Evolutionary conservation across 2,888 invertebrate species (phyloP).

Genomic region (Lasioglossum malachurum): DNA sequence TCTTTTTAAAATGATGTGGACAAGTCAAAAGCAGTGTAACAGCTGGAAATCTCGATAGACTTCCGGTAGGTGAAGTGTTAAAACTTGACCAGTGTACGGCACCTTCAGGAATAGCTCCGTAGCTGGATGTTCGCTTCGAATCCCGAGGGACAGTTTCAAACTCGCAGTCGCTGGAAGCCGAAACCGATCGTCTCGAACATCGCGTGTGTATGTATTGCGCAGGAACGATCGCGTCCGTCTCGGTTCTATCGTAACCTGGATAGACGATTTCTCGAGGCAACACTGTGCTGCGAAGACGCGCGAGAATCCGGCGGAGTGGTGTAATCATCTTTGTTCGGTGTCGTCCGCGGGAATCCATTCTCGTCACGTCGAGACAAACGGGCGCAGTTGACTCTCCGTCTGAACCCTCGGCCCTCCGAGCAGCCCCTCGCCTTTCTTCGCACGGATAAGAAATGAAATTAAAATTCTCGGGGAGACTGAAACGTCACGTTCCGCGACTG

Average conservation of each 20-base stretch:
- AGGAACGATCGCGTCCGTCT: not conserved
- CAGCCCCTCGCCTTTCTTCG: not conserved
- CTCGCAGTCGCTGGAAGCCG: no score
- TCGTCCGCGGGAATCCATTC: conserved; percentile 66
- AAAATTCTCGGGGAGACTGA: conserved; percentile 64
- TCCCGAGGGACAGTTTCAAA: not conserved
- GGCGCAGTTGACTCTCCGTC: conserved; percentile 65
- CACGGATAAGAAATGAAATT: conserved; percentile 65
- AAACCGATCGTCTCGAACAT: not conserved
- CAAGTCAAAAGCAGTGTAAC: no score
- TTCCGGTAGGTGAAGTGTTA: no score
- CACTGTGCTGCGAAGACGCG: conserved; percentile 12
- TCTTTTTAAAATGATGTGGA: no score
- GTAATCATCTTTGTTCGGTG: conserved; percentile 65
- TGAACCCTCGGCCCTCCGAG: conserved; percentile 32
- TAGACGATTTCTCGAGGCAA: not conserved
- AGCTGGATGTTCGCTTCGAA: not conserved
- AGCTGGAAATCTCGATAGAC: no score
- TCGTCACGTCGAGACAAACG: conserved; percentile 70
- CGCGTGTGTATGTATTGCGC: not conserved
- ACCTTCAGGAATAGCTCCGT: no score
- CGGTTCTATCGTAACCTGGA: not conserved
- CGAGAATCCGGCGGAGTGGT: conserved; percentile 52
- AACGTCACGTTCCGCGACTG: conserved; percentile 62
- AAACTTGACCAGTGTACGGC: no score